Base-by-base conservation (phyloP, 1,140 invertebrate genomes). In the Drosophila ficusphila region DNA sequence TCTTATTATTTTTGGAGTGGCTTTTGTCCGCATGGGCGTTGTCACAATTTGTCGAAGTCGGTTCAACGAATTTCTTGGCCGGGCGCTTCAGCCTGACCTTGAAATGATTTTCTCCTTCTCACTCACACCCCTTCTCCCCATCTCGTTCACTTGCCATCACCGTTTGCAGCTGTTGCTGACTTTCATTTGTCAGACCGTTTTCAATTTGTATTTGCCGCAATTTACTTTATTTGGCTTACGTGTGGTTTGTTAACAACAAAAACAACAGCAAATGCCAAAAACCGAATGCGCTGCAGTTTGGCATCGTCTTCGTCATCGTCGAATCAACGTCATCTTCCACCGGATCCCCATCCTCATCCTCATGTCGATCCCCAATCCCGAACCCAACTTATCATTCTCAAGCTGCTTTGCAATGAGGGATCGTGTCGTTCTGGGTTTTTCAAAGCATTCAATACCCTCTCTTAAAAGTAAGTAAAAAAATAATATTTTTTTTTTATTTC, bases 61-160 rank as follows among this genome's bases (percentile, higher is more conserved):
- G 81, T 72, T 85, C 81, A 86, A 76, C 76, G 81, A 85, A 79
- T 86, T 58, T 86, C 58, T 64, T 81, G 42, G 39, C 33, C 58
- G 52, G 58, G 54, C 44, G 48, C 49, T 41, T 51, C 46, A 44
- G 42, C 27, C 25, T 65, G 81, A 85, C 79, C 79, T 85, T 85
- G 81, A 85, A 79, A 74, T 88, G 33, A 73, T 74, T 85, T 25
- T 52, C 41, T 12, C 12, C 29, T 16, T 23, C n/a, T 36, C 4
- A 1, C 23, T 29, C 23, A 4, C 11, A n/a, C 3, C n/a, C 19
- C 21, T 7, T n/a, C 18, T 4, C n/a, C 14, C 38, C 18, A 9
- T 25, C 33, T 33, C 16, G 16, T 12, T 60, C 46, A 33, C 39
- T 29, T 48, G 11, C 41, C 9, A 23, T 41, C 31, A 18, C 27